phyloP scores from a whole-genome alignment of 64 coral and sea anemone species.

The Pachyseris speciosa region DNA sequence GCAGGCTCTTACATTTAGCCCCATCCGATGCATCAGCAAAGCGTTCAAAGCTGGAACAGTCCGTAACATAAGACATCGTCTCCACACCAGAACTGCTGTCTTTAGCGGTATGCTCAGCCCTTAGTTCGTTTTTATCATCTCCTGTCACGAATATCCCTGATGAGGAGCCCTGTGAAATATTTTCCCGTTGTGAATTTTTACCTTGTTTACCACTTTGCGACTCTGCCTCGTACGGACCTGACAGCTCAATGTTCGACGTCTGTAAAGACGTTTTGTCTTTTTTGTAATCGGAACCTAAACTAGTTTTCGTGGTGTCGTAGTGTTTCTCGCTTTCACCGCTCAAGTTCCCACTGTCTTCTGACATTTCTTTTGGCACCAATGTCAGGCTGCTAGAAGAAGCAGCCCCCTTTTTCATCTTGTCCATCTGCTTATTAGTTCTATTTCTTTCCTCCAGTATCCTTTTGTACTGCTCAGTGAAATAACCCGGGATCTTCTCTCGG shows the following conservation, averaged over 20 bases:
- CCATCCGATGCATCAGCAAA: background rate
- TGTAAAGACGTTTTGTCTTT: background rate
- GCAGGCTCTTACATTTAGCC: too few species aligned
- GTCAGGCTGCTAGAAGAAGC: background rate
- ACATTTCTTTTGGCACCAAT: background rate
- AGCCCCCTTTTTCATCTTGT: background rate
- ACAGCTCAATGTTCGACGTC: background rate
- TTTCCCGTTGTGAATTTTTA: background rate
- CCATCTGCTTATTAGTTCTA: background rate
- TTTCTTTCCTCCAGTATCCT: slow-evolving; percentile 38
- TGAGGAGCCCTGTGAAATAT: background rate
- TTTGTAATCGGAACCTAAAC: background rate
- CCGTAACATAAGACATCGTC: slow-evolving; percentile 9
- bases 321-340: background rate
- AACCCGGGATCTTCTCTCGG: slow-evolving; percentile 59
- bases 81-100: slow-evolving; percentile 31
- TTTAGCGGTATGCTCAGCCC: background rate
- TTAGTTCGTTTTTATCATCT: background rate
- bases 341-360: background rate
- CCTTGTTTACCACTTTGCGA: too few species aligned
- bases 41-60: background rate
- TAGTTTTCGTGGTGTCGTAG: background rate
- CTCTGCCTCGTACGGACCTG: background rate
- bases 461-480: slow-evolving; percentile 76
- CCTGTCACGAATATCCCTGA: background rate